A percentile compares a stretch with the other conserved stretches of the same genome.
phyloP scores from a whole-genome alignment of 53 echinoderm and acorn worm genomes.

The Glandiceps talaboti region DNA sequence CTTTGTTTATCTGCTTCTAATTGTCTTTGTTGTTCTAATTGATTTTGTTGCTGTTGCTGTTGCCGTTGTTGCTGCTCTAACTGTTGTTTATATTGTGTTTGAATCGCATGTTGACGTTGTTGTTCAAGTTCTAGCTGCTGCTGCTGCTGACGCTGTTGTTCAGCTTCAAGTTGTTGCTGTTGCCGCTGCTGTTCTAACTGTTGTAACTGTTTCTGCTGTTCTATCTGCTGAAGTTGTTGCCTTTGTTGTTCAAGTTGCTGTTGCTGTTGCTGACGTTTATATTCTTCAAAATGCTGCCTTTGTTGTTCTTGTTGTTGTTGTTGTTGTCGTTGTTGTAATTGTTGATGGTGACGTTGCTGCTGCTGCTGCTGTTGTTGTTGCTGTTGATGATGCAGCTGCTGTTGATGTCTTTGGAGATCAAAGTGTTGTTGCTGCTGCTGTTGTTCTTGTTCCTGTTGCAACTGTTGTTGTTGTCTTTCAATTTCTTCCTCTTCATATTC shows the following conservation, averaged over 20 bases:
- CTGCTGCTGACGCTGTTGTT: not conserved
- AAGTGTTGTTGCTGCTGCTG: conserved; percentile 25
- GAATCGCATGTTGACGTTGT: not conserved
- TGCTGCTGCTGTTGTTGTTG: not conserved
- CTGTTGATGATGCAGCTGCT: not conserved
- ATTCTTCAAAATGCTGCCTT: not conserved
- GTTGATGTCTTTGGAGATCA: no score
- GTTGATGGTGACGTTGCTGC: not conserved
- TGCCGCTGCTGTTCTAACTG: not conserved
- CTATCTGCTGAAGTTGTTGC: not conserved
- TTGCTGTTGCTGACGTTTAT: not conserved
- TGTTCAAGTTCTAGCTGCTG: not conserved
- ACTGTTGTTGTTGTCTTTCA: not conserved
- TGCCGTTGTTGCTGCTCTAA: not conserved
- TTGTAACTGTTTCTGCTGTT: not conserved
- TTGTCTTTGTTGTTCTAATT: not conserved
- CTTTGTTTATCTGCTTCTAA: not conserved
- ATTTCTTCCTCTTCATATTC: no score
- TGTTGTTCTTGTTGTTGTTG: not conserved
- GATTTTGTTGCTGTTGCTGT: not conserved
- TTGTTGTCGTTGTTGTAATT: not conserved
- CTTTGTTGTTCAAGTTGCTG: not conserved
- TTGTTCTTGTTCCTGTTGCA: not conserved
- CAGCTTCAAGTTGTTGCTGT: not conserved
- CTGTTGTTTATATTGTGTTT: not conserved